phyloP scores from a whole-genome alignment of 2,888 invertebrate species.

The Heterodera filipjevi region DNA sequence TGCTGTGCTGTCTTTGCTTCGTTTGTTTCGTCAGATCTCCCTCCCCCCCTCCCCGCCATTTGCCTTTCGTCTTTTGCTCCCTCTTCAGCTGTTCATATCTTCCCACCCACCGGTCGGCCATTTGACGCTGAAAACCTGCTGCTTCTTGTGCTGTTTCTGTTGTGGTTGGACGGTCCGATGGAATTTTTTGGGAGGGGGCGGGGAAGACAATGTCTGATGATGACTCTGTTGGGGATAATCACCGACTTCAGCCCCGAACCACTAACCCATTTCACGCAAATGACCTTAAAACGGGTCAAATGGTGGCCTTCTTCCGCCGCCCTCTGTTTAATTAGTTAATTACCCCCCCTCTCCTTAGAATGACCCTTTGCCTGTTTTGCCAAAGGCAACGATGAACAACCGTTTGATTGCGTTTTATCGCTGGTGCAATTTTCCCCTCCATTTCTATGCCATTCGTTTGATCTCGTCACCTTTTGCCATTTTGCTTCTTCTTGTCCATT shows the following conservation, averaged over 20 bases:
- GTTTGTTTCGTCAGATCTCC: conserved; percentile 10
- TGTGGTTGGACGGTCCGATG: not conserved
- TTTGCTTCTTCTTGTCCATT: not conserved
- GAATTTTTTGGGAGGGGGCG: not conserved
- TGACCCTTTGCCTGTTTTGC: not conserved
- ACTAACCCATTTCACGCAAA: not conserved
- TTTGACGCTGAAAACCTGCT: conserved; percentile 16
- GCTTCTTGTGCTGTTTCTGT: no score
- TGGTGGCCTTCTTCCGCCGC: not conserved
- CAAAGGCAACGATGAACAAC: not conserved
- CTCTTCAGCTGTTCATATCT: not conserved
- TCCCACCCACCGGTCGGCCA: conserved; percentile 19
- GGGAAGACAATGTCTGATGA: not conserved
- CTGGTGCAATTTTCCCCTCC: not conserved
- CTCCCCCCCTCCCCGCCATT: no score
- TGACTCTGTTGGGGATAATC: no score
- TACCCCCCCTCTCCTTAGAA: conserved; percentile 5
- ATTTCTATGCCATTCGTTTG: not conserved
- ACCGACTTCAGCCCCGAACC: not conserved
- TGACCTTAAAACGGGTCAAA: not conserved
- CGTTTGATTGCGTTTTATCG: not conserved
- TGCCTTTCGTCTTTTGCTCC: not conserved
- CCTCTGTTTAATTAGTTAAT: no score
- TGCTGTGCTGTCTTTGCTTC: conserved; percentile 7
- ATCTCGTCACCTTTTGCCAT: not conserved